Evolutionary conservation across 2,797 vertebrate genomes (phyloP).

Genomic region (Smutsia temminckii): DNA sequence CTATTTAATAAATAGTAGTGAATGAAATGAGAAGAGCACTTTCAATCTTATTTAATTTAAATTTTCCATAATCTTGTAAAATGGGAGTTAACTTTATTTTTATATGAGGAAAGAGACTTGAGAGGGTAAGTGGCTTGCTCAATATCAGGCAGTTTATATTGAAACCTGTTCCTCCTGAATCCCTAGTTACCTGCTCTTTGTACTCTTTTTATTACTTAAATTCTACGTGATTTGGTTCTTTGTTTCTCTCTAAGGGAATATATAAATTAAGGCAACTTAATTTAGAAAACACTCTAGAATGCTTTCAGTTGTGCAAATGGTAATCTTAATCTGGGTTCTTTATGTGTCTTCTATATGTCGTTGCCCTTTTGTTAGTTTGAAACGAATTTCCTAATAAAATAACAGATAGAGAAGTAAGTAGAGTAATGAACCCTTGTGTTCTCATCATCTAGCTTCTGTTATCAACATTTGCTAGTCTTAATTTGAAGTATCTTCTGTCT

Average conservation of each 20-base stretch:
- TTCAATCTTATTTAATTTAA: slow-evolving; percentile 49
- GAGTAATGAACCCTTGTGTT: background rate
- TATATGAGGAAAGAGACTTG: background rate
- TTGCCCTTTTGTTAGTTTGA: background rate
- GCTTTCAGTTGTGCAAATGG: background rate
- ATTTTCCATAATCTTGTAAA: background rate
- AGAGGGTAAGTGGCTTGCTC: background rate
- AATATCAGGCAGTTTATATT: background rate
- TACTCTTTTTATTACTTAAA: background rate
- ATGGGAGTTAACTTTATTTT: slow-evolving; percentile 30
- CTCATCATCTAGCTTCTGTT: background rate
- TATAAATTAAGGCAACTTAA: slow-evolving; percentile 28
- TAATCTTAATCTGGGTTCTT: slow-evolving; percentile 9
- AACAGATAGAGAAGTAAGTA: background rate
- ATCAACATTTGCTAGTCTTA: background rate
- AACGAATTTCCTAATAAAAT: background rate
- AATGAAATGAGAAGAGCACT: slow-evolving; percentile 49
- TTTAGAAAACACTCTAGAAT: slow-evolving; percentile 23
- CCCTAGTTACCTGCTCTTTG: background rate
- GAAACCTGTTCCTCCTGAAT: slow-evolving; percentile 16
- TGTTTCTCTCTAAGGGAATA: background rate
- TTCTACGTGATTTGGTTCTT: background rate
- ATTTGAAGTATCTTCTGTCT: background rate
- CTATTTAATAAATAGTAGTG: slow-evolving; percentile 39
- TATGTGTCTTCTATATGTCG: background rate